Percentiles rank a stretch among this genome's conserved stretches.
Conservation (phyloP, 2,888 invertebrate species). For the Cataglyphis altisquamis region DNA sequence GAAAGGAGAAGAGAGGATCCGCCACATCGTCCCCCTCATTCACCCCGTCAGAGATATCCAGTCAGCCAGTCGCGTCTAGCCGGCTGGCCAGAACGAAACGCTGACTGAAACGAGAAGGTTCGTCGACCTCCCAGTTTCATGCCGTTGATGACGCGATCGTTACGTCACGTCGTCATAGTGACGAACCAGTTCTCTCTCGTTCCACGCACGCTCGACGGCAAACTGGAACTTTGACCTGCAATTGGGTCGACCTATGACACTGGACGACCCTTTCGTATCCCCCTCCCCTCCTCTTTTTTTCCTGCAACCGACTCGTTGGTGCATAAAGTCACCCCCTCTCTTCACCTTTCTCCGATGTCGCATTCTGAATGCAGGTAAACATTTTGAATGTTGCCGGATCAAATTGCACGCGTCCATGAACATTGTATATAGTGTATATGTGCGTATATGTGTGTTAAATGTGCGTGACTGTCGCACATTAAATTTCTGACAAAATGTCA, state of each 20-base stretch:
- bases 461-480: background rate
- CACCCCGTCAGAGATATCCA: conserved; percentile 69
- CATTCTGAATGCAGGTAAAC: conserved; percentile 3
- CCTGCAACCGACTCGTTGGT: background rate
- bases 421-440: too few species aligned
- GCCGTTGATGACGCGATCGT: conserved; percentile 79
- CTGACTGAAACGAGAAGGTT: conserved; percentile 56
- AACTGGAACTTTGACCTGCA: conserved; percentile 83
- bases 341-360: background rate
- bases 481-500: background rate
- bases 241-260: conserved; percentile 73
- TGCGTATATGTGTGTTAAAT: too few species aligned
- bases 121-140: conserved; percentile 71
- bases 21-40: conserved; percentile 77
- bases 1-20: conserved; percentile 39
- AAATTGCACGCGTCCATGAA: background rate
- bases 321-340: background rate
- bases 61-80: conserved; percentile 42
- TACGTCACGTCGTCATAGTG: conserved; percentile 83
- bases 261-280: background rate
- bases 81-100: conserved; percentile 15
- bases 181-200: conserved; percentile 70
- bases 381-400: background rate
- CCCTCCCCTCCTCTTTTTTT: background rate
- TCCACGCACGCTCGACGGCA: conserved; percentile 67